phyloP scores from a whole-genome alignment of 1,140 invertebrate species.

The Propsilocerus akamusi region DNA sequence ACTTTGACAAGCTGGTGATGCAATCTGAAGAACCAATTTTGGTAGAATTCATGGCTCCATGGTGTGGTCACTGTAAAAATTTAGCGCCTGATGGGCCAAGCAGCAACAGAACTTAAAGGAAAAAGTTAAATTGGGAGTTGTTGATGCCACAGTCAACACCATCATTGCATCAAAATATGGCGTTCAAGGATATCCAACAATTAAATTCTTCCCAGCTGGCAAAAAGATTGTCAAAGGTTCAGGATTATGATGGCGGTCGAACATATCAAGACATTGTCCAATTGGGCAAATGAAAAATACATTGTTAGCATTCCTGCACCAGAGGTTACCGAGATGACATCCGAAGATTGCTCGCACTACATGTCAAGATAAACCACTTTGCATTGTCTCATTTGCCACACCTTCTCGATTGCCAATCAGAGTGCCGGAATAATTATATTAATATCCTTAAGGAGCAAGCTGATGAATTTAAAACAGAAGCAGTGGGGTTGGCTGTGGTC shows the following conservation, averaged over 20 bases:
- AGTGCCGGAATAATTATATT: conserved; percentile 84
- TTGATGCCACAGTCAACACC: conserved; percentile 89
- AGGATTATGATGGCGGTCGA: conserved; percentile 80
- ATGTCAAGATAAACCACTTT: conserved; percentile 76
- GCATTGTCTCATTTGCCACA: conserved; percentile 93
- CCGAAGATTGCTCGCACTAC: conserved; percentile 46
- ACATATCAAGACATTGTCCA: conserved; percentile 77
- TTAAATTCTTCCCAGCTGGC: conserved; percentile 83
- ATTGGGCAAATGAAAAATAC: conserved; percentile 75
- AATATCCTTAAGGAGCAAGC: conserved; percentile 52
- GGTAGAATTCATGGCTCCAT: conserved; percentile 94
- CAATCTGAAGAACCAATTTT: conserved; percentile 87
- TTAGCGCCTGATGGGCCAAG: conserved; percentile 82
- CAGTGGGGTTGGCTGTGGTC: conserved; percentile 97
- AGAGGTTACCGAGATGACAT: conserved; percentile 57
- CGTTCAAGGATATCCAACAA: conserved; percentile 90
- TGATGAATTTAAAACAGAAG: conserved; percentile 89
- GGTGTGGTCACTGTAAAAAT: conserved; percentile 94
- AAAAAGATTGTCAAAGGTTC: conserved; percentile 50
- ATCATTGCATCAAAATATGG: conserved; percentile 56
- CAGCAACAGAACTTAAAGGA: conserved; percentile 86
- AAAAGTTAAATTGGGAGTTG: conserved; percentile 86
- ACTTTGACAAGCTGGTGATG: conserved; percentile 82
- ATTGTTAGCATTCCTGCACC: conserved; percentile 76
- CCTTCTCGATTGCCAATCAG: conserved; percentile 90